Base-by-base conservation (phyloP, 2,888 invertebrate genomes). In the Flexamia atlantica region DNA sequence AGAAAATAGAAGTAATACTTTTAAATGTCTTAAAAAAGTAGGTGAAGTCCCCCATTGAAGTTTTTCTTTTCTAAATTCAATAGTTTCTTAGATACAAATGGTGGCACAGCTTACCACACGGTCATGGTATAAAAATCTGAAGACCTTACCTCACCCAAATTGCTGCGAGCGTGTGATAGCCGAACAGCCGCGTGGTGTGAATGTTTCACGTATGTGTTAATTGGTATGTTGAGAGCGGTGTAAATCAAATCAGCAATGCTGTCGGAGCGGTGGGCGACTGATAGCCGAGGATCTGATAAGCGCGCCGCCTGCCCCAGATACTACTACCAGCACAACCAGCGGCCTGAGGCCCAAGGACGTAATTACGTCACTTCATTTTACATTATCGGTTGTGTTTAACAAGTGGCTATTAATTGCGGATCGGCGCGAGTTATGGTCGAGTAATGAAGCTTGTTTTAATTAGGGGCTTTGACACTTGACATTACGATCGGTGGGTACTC, bases 351-450 rank as follows among this genome's bases (percentile, higher is more conserved):
- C 30, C 64, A 64, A 64, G 64, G 64, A 14, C 64, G 17, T 30
- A 25, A 64, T 64, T 30, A 64, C 64, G 64, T 28, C 64, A 64
- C 64, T 28, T 28, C 64, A 64, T 64, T 64, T 30, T 14, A 64
- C 64, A 28, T 28, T 64, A 64, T 64, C 64, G 4, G 28, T 30
- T 28, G 20, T 64, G 64, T 64, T 53, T 64, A 64, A 64, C 64
- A 64, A 64, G 10, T 64, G 0, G 3, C 64, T 64, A 64, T 64
- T 64, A 64, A 64, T 64, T 64, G 17, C 64, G 9, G 20, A 46
- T 17, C 46, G 46, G 53, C 10, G 53, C 23, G 20, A 46, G 46
- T 46, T 46, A 46, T 46, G 12, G 17, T 9, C 46, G 46, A 46
- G 46, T 46, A 46, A 46, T 46, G 46, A 46, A 36, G 36, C 36